Evolutionary conservation across 2,113 vertebrate genomes (phyloP).

Genomic region (Ailuropoda melanoleuca): DNA sequence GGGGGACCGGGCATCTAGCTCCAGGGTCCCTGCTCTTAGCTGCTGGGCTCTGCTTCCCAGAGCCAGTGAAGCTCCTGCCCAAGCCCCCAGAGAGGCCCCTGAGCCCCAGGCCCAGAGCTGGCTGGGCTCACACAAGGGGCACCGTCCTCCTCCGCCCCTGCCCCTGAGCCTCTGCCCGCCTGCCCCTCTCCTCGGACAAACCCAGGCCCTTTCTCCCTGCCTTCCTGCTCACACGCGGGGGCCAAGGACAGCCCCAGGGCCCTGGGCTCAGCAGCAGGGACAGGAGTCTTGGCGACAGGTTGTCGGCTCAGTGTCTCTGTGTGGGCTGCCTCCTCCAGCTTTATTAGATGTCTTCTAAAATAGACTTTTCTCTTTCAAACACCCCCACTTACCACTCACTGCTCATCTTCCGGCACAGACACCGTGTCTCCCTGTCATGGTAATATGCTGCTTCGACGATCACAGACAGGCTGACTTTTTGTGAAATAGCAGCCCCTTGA

Average conservation of each 20-base stretch:
- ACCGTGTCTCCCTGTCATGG: background rate
- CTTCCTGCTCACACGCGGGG: background rate
- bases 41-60: background rate
- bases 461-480: background rate
- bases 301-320: background rate
- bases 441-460: background rate
- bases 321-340: conserved; percentile 12
- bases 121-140: background rate
- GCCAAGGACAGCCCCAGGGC: background rate
- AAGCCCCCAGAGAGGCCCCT: background rate
- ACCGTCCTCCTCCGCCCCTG: background rate
- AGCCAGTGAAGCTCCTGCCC: no score
- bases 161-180: accelerated
- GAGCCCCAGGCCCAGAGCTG: background rate
- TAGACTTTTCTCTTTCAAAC: conserved; percentile 69
- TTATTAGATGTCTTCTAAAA: conserved; percentile 54
- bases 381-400: conserved; percentile 4
- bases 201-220: background rate
- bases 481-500: conserved; percentile 33
- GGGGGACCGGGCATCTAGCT: background rate
- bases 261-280: background rate
- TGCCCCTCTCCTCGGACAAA: background rate
- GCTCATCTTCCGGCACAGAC: conserved; percentile 47
- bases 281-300: background rate
- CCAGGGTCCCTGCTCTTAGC: background rate